These are phyloP conservation scores for Macroglossus sobrinus DNA, from an alignment of 2,113 vertebrate genomes.

Conservation along the genomic window DNA sequence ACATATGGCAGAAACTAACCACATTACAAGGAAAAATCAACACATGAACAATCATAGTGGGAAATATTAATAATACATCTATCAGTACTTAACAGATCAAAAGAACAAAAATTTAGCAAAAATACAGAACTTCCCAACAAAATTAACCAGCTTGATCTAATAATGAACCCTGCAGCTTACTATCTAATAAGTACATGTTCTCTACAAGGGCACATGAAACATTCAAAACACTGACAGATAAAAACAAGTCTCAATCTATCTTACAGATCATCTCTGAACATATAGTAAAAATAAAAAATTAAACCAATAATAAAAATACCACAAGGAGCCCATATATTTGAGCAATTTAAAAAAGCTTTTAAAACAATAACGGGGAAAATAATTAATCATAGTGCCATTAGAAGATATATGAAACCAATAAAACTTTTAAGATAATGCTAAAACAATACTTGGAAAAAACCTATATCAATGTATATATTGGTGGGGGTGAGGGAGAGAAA, in stretches of 20 bases:
- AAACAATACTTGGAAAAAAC: neutral
- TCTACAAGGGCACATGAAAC: neutral
- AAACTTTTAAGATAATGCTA: neutral
- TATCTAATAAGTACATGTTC: neutral
- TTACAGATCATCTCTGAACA: neutral
- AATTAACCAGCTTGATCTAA: neutral
- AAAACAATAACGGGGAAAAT: neutral
- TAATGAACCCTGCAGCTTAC: neutral
- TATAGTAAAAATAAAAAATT: neutral
- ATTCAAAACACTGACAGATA: neutral
- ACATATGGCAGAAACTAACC: neutral
- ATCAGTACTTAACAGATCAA: neutral
- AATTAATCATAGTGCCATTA: neutral
- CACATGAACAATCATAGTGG: neutral
- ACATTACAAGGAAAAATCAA: neutral
- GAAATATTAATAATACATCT: neutral
- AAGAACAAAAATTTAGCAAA: neutral
- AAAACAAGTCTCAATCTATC: neutral
- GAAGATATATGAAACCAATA: neutral
- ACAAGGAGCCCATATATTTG: neutral
- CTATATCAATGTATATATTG: neutral
- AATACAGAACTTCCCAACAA: neutral
- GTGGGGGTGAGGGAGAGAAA: neutral
- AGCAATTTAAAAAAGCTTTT: neutral
- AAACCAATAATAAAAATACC: neutral